Evolutionary conservation across 2,113 vertebrate species (phyloP).

Genomic region (Larimichthys polyactis): DNA sequence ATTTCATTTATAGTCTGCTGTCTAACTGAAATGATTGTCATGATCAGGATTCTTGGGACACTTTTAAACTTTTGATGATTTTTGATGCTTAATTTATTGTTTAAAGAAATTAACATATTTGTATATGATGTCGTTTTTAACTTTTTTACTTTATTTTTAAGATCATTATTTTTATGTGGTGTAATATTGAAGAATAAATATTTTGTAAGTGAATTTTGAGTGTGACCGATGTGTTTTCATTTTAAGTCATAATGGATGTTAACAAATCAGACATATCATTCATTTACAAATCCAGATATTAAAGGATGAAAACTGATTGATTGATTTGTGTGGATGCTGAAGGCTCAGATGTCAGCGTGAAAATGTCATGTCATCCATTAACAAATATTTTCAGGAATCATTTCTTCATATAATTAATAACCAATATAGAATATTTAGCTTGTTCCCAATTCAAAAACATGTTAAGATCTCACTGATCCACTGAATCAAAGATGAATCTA

Average conservation of each 20-base stretch:
- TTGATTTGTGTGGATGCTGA: too few species aligned
- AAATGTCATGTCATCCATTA: too few species aligned
- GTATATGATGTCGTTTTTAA: constrained; percentile 45
- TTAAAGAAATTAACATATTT: constrained; percentile 47
- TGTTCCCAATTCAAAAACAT: too few species aligned
- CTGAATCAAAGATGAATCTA: too few species aligned
- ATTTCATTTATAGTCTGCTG: constrained; percentile 27
- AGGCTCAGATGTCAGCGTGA: too few species aligned
- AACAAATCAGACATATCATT: too few species aligned
- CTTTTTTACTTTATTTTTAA: constrained; percentile 48
- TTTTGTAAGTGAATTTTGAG: constrained; percentile 1
- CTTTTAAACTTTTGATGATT: neutral
- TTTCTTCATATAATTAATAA: too few species aligned
- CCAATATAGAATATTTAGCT: too few species aligned
- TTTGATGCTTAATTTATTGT: constrained; percentile 61
- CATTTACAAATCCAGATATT: too few species aligned
- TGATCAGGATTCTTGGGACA: neutral
- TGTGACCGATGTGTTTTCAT: neutral
- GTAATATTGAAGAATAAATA: constrained; percentile 27
- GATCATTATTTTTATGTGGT: neutral
- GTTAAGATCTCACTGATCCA: too few species aligned
- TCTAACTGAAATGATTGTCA: constrained; percentile 33
- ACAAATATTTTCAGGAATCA: too few species aligned
- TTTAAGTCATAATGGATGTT: neutral
- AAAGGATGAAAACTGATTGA: too few species aligned